These are phyloP conservation scores for Zapornia atra DNA, from an alignment of 2,113 vertebrate species.

Conservation along the genomic window DNA sequence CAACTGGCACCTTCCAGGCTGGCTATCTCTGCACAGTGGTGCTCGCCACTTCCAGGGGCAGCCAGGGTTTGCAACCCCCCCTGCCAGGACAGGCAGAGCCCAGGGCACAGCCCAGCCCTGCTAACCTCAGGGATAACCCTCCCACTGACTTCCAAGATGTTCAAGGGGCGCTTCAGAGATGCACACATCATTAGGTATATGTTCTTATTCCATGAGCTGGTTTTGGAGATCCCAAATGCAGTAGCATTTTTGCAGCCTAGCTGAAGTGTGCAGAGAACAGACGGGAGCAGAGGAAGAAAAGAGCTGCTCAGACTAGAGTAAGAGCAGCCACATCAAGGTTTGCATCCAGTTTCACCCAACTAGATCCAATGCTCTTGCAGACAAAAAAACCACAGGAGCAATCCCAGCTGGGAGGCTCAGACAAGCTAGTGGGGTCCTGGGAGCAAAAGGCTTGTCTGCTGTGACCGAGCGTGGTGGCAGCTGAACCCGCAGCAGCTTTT, in stretches of 20 bases:
- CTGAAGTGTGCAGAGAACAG: not conserved
- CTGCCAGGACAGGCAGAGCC: not conserved
- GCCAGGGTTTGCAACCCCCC: not conserved
- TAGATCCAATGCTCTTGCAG: rapidly evolving
- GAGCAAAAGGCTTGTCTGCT: too few relatives aligned
- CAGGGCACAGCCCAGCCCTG: not conserved
- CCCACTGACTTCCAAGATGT: not conserved
- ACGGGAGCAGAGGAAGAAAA: not conserved
- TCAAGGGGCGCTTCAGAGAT: not conserved
- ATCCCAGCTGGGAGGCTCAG: not conserved
- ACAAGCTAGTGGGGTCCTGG: rapidly evolving
- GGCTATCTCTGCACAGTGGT: not conserved
- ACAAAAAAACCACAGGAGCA: rapidly evolving
- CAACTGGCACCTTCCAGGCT: not conserved
- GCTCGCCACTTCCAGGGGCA: not conserved
- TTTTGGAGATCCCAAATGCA: not conserved
- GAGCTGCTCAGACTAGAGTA: not conserved
- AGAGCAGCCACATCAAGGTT: not conserved
- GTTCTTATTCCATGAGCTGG: too few relatives aligned
- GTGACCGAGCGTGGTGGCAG: rapidly evolving
- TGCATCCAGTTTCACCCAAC: not conserved
- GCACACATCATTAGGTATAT: not conserved
- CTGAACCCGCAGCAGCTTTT: not conserved
- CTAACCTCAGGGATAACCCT: not conserved
- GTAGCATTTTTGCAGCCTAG: not conserved